A percentile compares a stretch with the other conserved stretches of the same genome.
Evolutionary conservation across 2,797 vertebrate genomes (phyloP).

Genomic region (Parambassis ranga): DNA sequence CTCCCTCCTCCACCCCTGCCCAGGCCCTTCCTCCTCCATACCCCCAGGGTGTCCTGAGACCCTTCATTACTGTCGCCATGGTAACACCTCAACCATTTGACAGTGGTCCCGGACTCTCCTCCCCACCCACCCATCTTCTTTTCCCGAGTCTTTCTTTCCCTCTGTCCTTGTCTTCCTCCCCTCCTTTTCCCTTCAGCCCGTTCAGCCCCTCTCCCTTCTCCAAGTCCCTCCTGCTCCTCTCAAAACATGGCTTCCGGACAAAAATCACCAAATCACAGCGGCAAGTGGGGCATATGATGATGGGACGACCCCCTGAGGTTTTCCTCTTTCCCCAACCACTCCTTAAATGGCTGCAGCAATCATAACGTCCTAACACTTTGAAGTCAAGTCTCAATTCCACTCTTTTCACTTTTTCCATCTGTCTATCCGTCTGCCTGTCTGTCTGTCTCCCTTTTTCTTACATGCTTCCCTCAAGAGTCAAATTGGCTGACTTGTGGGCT

Average conservation of each 20-base stretch:
- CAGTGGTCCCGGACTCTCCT: constrained; percentile 70
- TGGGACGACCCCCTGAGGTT: constrained; percentile 78
- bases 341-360: constrained; percentile 77
- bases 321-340: constrained; percentile 67
- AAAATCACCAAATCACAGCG: constrained; percentile 79
- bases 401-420: constrained; percentile 59
- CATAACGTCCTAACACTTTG: constrained; percentile 76
- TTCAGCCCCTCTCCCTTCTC: background rate
- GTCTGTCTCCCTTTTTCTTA: constrained; percentile 31
- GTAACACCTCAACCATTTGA: constrained; percentile 82
- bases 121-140: constrained; percentile 47
- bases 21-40: constrained; percentile 55
- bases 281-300: constrained; percentile 79
- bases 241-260: constrained; percentile 78
- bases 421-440: constrained; percentile 46
- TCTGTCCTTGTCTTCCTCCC: constrained; percentile 50
- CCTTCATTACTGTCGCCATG: constrained; percentile 86
- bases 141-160: constrained; percentile 39
- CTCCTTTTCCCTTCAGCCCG: constrained; percentile 22
- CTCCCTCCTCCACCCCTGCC: constrained; percentile 44
- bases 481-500: constrained; percentile 58
- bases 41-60: constrained; percentile 81
- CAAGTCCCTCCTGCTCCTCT: constrained; percentile 66
- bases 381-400: constrained; percentile 75
- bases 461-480: constrained; percentile 48